These are phyloP conservation scores for Xerus rutilus DNA, from an alignment of 2,797 vertebrate species.

Conservation along the genomic window DNA sequence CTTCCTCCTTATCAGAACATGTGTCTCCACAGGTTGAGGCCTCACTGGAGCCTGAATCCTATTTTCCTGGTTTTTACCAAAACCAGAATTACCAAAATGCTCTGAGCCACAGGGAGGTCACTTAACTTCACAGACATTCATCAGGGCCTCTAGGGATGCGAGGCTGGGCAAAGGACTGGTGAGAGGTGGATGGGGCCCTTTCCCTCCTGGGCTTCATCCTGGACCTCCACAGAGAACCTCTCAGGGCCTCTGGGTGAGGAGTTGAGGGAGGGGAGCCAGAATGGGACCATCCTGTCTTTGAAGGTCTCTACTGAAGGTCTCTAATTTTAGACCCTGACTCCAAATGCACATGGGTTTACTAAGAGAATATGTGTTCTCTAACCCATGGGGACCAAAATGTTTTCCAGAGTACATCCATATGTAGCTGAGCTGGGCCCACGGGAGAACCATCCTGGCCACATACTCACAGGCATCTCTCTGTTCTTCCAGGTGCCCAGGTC, in stretches of 20 bases:
- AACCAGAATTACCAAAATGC: neutral
- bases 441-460: neutral
- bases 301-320: neutral
- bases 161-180: neutral
- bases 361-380: neutral
- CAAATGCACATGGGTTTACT: neutral
- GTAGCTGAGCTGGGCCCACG: neutral
- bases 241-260: neutral
- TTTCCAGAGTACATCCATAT: neutral
- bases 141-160: fast-evolving
- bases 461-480: fast-evolving
- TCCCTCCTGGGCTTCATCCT: neutral
- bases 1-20: neutral
- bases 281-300: no score
- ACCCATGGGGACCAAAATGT: neutral
- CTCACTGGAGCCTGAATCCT: neutral
- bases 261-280: neutral
- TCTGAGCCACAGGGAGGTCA: neutral
- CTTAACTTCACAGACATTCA: neutral
- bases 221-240: neutral
- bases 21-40: neutral
- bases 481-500: neutral
- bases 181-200: fast-evolving
- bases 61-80: neutral
- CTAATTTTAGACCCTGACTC: neutral